phyloP scores from a whole-genome alignment of 2,797 vertebrate genomes.

The Labeo calbasu region DNA sequence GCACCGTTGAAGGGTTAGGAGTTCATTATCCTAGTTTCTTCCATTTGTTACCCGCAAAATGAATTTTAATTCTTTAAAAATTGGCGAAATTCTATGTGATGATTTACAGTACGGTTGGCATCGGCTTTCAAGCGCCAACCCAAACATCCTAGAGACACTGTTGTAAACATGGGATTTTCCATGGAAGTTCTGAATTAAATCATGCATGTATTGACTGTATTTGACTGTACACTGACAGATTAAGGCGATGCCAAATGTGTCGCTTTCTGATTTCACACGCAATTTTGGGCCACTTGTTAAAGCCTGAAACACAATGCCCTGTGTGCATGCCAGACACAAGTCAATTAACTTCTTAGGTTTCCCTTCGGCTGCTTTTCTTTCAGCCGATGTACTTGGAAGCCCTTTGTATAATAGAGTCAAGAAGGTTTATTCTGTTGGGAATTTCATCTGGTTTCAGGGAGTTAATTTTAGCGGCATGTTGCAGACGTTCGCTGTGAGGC shows the following conservation, averaged over 20 bases:
- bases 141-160: constrained; percentile 22
- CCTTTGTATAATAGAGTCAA: constrained; percentile 82
- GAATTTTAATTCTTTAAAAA: neutral
- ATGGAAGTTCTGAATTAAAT: constrained; percentile 11
- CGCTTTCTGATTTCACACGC: constrained; percentile 1
- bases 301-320: constrained; percentile 75
- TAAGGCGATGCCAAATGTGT: constrained; percentile 14
- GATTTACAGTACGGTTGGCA: neutral
- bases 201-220: neutral
- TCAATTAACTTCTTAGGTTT: constrained; percentile 80
- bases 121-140: constrained; percentile 4
- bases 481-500: constrained; percentile 74
- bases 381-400: constrained; percentile 79
- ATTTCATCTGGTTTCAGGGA: constrained; percentile 80
- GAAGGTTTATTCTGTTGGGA: constrained; percentile 82
- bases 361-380: constrained; percentile 60
- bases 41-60: neutral
- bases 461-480: constrained; percentile 77
- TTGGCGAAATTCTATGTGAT: neutral
- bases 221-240: neutral
- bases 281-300: constrained; percentile 3
- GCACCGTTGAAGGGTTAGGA: neutral
- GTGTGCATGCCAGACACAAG: constrained; percentile 74
- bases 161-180: constrained; percentile 34
- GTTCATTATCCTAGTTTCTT: neutral